Evolutionary conservation across 2,113 vertebrate species (phyloP), one percentile per base, ranked within the genome.

Genomic region (Crotalus viridis): DNA sequence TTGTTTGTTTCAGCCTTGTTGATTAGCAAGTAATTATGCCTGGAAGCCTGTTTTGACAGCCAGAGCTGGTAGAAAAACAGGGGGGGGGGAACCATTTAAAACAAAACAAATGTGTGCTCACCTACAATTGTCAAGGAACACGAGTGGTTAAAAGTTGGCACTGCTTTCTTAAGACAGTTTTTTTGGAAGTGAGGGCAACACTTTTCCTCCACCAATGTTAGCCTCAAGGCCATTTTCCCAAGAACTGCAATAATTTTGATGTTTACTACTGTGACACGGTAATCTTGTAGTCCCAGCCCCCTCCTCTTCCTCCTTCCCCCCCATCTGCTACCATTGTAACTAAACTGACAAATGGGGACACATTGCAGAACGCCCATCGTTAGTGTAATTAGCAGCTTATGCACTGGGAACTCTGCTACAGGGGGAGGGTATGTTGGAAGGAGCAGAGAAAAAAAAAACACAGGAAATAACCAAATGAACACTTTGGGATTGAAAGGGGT

Each of bases 381-480:
- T 91, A 91, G 87, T 12, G 2, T 92, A 95, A 95, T 95, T 94
- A 95, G 90, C 89, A 90, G 93, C 85, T 91, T 94, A 54, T 0
- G 2, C 86, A 93, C 89, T 94, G 94, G 87, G 87, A 24, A 64
- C 92, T 91, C 88, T 94, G 93, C 92, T 93, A 93, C 69, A 85
- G 85, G 24, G 10, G 17, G 24, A 48, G 26, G 7, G 15, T 10
- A 85, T 22, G 7, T 61, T 61, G 59, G 59, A 61, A 61, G 24
- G 59, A 61, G 55, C 19, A 21, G 24, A 8, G 8, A 0, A 2
- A 10, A 28, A 26, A n/a, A 26, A n/a, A 8, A 9, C 92, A 57
- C 91, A 88, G 88, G 92, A 90, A 95, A 95, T 33, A 57, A 57
- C 85, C 86, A 95, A 94, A 94, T 95, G 26, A 96, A 21, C 0